These are phyloP conservation scores for Myiozetetes cayanensis DNA, from an alignment of 2,113 vertebrate species.

Conservation along the genomic window DNA sequence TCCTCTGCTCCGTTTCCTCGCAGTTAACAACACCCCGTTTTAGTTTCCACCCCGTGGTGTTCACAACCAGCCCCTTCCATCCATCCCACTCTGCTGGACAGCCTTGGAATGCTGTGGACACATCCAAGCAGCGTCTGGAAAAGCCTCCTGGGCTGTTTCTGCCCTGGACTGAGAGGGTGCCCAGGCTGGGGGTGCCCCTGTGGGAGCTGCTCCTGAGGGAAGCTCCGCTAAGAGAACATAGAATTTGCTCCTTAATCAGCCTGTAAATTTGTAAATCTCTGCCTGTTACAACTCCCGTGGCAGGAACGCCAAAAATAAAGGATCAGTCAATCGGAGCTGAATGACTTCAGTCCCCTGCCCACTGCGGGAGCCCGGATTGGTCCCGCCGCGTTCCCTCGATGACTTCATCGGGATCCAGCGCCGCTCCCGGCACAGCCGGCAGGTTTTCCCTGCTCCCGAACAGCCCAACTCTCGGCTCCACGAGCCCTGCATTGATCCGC, in stretches of 20 bases:
- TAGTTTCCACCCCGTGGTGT: background rate
- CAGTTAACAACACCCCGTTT: background rate
- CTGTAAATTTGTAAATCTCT: background rate
- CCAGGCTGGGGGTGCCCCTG: background rate
- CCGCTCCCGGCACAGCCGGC: background rate
- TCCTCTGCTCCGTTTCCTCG: background rate
- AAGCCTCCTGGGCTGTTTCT: background rate
- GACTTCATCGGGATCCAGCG: background rate
- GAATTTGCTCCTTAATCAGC: background rate
- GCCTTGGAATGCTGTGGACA: background rate
- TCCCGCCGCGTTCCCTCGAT: background rate
- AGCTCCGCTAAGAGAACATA: background rate
- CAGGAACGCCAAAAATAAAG: background rate
- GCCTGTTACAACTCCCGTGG: background rate
- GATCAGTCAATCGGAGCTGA: background rate
- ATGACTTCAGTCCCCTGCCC: background rate
- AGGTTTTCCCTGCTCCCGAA: background rate
- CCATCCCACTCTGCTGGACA: background rate
- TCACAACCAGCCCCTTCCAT: rapidly evolving
- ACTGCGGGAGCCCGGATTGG: background rate
- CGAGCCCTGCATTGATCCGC: background rate
- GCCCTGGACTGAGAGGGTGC: background rate
- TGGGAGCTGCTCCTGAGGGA: background rate
- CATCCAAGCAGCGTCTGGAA: background rate
- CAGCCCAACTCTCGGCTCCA: background rate